Percentiles rank a stretch among this genome's conserved stretches.
phyloP scores from a whole-genome alignment of 1,140 invertebrate genomes.

The Pemphigus obesinymphae region DNA sequence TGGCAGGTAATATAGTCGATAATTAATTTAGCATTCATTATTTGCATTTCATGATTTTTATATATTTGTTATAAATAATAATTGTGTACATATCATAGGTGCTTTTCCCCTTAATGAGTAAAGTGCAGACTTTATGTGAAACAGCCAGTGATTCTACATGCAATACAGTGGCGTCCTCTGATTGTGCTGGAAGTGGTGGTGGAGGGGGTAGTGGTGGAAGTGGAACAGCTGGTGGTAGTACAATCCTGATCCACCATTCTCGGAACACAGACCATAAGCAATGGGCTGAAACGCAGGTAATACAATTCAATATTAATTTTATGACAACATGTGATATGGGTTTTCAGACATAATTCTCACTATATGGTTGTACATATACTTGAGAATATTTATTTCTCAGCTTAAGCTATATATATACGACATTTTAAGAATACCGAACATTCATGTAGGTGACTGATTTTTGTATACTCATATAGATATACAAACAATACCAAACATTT shows the following conservation, averaged over 20 bases:
- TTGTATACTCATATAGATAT: too few species aligned
- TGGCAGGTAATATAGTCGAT: slow-evolving; percentile 61
- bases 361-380: too few species aligned
- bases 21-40: too few species aligned
- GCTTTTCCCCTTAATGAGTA: slow-evolving; percentile 90
- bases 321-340: not conserved
- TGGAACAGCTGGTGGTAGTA: slow-evolving; percentile 80
- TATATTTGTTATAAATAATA: not conserved
- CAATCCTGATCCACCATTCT: slow-evolving; percentile 94
- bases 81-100: slow-evolving; percentile 56
- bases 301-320: not conserved
- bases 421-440: too few species aligned
- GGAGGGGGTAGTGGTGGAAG: slow-evolving; percentile 54
- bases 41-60: not conserved
- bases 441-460: too few species aligned
- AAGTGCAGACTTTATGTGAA: slow-evolving; percentile 82
- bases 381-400: too few species aligned
- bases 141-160: slow-evolving; percentile 81
- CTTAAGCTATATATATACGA: too few species aligned
- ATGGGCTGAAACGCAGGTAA: slow-evolving; percentile 95
- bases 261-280: slow-evolving; percentile 98
- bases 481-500: too few species aligned
- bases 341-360: not conserved
- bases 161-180: not conserved
- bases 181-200: not conserved